Evolutionary conservation across 2,888 invertebrate species (phyloP).

Genomic region (Xestoiulus laeticollis): DNA sequence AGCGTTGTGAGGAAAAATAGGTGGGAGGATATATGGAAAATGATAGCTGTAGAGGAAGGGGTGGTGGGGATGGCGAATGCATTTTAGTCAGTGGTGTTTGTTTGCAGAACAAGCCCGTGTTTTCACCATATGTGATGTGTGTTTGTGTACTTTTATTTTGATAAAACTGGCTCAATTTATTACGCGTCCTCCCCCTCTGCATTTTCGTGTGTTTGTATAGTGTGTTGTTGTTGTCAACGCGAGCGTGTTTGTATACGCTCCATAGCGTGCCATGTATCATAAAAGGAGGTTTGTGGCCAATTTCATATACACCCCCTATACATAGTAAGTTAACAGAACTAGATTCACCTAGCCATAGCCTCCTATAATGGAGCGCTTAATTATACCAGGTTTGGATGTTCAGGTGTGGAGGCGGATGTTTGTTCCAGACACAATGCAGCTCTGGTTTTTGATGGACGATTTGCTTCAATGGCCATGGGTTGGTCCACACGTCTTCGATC

Average conservation of each 20-base stretch:
- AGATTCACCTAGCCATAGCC: background rate
- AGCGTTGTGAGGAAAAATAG: background rate
- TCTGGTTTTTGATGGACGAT: background rate
- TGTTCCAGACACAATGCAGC: background rate
- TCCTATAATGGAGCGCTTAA: background rate
- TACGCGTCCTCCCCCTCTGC: background rate
- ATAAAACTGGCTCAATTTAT: constrained; percentile 5
- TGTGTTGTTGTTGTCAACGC: background rate
- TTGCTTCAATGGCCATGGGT: background rate
- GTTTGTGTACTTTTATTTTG: constrained; percentile 24
- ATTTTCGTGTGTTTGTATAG: background rate
- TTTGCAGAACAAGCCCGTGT: constrained; percentile 7
- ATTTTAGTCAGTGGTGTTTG: background rate
- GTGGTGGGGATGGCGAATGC: background rate
- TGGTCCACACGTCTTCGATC: background rate
- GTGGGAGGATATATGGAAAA: background rate
- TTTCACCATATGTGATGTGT: background rate
- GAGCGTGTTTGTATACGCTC: background rate
- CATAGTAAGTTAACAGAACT: background rate
- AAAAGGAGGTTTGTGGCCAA: constrained; percentile 29
- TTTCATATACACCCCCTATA: background rate
- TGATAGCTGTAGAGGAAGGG: background rate
- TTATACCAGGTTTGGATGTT: background rate
- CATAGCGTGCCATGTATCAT: background rate
- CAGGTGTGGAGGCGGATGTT: background rate